Evolutionary conservation across 2,113 vertebrate genomes (phyloP).

Genomic region (Aegotheles bennettii): DNA sequence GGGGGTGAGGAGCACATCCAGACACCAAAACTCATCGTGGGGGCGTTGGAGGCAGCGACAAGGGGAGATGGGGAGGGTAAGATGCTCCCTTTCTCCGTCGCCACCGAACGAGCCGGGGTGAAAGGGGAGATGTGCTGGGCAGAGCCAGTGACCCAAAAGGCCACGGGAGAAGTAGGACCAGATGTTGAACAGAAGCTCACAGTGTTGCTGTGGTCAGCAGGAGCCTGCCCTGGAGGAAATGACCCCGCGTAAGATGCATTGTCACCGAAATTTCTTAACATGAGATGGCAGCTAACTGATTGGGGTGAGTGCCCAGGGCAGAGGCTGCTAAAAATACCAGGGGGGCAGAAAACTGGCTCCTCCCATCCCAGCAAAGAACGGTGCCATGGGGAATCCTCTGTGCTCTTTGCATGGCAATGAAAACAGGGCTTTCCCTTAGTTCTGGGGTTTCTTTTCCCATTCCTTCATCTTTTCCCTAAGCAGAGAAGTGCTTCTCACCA

Average conservation of each 20-base stretch:
- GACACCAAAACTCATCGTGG: rapidly evolving
- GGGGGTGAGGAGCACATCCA: neutral
- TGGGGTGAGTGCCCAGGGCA: neutral
- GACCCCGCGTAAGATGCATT: neutral
- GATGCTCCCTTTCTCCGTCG: neutral
- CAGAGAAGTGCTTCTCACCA: neutral
- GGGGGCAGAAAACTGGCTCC: neutral
- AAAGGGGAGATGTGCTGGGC: constrained; percentile 45
- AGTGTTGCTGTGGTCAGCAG: neutral
- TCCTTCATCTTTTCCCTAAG: neutral
- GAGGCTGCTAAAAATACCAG: neutral
- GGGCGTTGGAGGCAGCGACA: rapidly evolving
- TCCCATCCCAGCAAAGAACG: neutral
- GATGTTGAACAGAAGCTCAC: constrained; percentile 69
- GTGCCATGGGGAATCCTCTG: neutral
- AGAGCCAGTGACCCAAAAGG: constrained; percentile 62
- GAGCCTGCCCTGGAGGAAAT: constrained; percentile 45
- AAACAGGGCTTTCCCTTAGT: neutral
- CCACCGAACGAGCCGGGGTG: neutral
- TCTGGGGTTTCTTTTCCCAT: neutral
- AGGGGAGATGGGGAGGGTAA: neutral
- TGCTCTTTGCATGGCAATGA: neutral
- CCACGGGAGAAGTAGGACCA: constrained; percentile 39
- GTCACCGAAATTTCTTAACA: neutral
- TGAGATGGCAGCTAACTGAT: neutral